These are phyloP conservation scores for Macropis europaea DNA, from an alignment of 2,888 invertebrate genomes.

Conservation along the genomic window DNA sequence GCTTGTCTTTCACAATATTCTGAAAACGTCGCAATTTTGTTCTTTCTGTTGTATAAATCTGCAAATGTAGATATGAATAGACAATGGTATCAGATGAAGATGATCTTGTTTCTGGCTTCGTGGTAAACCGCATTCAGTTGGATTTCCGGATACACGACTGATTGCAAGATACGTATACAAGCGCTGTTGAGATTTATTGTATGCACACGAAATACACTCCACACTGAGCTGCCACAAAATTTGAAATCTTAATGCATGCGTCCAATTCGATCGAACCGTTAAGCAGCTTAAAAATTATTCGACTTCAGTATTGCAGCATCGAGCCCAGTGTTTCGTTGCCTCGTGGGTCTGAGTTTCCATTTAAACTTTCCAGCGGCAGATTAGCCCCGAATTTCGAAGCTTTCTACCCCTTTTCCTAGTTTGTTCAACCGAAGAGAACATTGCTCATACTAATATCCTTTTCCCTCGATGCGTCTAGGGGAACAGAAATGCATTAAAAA, in stretches of 20 bases:
- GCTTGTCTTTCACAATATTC: too few species aligned
- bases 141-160: constrained; percentile 24
- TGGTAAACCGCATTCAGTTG: constrained; percentile 36
- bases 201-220: not conserved
- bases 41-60: not conserved
- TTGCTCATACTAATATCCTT: constrained; percentile 39
- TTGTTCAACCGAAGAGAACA: constrained; percentile 11
- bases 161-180: constrained; percentile 8
- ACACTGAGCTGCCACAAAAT: constrained; percentile 35
- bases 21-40: too few species aligned
- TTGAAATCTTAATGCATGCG: constrained; percentile 51
- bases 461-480: not conserved
- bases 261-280: constrained; percentile 63
- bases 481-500: not conserved
- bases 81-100: constrained; percentile 36
- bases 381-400: constrained; percentile 59
- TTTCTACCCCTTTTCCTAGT: not conserved
- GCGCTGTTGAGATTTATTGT: constrained; percentile 25
- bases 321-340: constrained; percentile 64
- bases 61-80: constrained; percentile 11
- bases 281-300: constrained; percentile 72
- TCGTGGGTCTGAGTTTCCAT: constrained; percentile 64
- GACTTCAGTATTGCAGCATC: constrained; percentile 37
- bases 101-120: constrained; percentile 44
- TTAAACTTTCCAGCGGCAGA: constrained; percentile 71